Base-by-base conservation (phyloP, 1,140 invertebrate genomes). In the Anagrus nilaparvatae region DNA sequence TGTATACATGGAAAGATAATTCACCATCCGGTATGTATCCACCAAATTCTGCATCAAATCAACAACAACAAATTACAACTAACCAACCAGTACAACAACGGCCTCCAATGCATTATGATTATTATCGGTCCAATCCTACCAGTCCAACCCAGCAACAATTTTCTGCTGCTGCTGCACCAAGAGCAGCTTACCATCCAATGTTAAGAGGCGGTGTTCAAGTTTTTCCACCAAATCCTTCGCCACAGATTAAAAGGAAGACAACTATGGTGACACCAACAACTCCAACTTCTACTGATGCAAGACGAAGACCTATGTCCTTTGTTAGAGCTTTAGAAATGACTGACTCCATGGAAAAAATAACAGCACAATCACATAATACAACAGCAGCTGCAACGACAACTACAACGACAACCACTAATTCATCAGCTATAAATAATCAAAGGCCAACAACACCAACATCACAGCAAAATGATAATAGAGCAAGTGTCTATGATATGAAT, bases 401-500 rank as follows among this genome's bases (percentile, higher is more conserved):
- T 10, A 5, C 34, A 36, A 21, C 12, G 19, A 20, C 52, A 18
- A 37, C 19, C 29, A 50, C 53, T 14, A 51, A 56, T 46, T 54
- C 46, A 31, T 10, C 19, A 13, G 3, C 36, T n/a, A 1, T 12
- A 47, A 61, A 47, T 52, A 64, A 47, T 20, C 62, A 57, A 46
- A 62, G 61, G 43, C 65, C 69, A 38, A 74, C 71, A 5, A 73
- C 79, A 16, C 76, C 79, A 17, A 84, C 79, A n/a, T 82, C 78
- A 18, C n/a, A n/a, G n/a, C n/a, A n/a, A n/a, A n/a, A n/a, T n/a
- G n/a, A n/a, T n/a, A 86, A 91, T 59, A 78, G 87, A 46, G 81
- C 81, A 47, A 91, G 84, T 68, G 82, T 91, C 42, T 94, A 94
- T 63, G 91, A 94, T 66, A 90, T 89, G 81, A 92, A 90, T 69